A percentile compares a stretch with the other conserved stretches of the same genome.
Conservation (phyloP, 2,888 invertebrate genomes). For the Troides oblongomaculatus region DNA sequence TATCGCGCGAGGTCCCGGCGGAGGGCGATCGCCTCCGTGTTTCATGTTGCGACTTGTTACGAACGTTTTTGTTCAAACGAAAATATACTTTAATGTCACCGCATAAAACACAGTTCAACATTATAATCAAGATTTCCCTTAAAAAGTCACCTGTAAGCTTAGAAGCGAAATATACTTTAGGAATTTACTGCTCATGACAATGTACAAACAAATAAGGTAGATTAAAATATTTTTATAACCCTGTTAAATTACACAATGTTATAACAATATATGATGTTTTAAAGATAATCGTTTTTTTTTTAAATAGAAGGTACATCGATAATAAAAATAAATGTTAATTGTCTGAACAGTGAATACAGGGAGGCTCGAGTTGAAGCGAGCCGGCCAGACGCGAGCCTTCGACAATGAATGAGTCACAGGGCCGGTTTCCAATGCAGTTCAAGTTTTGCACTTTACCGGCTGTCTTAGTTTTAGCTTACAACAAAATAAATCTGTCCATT, state of each 20-base stretch:
- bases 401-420: slow-evolving; percentile 53
- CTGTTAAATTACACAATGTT: not conserved
- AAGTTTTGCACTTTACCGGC: slow-evolving; percentile 41
- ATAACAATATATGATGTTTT: not conserved
- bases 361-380: slow-evolving; percentile 39
- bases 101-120: not conserved
- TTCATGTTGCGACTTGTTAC: slow-evolving; percentile 70
- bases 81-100: slow-evolving; percentile 22
- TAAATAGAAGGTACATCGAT: not conserved
- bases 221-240: too few species aligned
- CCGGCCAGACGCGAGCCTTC: slow-evolving; percentile 34
- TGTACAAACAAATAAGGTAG: too few species aligned
- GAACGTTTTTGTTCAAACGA: slow-evolving; percentile 29
- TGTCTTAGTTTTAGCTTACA: slow-evolving; percentile 37
- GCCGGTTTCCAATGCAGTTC: slow-evolving; percentile 48
- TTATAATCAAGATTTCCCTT: not conserved
- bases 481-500: slow-evolving; percentile 31
- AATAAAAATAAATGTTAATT: slow-evolving; percentile 13
- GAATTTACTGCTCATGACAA: too few species aligned
- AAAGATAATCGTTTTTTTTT: not conserved
- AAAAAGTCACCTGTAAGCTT: too few species aligned
- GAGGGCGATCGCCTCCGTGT: slow-evolving; percentile 56
- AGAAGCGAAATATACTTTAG: too few species aligned
- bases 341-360: slow-evolving; percentile 31
- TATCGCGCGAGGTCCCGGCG: slow-evolving; percentile 55